Base-by-base conservation (phyloP, 35 echinoderm and acorn worm species). In the Acanthaster planci region DNA sequence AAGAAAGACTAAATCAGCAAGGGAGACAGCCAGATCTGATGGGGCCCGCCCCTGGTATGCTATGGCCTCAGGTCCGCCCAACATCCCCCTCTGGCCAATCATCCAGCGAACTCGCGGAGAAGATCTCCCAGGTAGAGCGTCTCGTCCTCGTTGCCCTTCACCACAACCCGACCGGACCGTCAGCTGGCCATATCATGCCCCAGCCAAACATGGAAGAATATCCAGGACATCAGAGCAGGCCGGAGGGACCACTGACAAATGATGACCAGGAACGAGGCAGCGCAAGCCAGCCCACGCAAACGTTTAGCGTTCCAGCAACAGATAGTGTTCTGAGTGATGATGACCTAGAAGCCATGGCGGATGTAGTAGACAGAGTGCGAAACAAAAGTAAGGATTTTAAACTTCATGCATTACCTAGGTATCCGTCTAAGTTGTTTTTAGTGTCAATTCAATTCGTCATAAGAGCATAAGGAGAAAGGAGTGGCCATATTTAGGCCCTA, bases 311-410 rank as follows among this genome's bases (percentile, higher is more conserved):
- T 14, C 19, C 56, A 59, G 56, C 19, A 18, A 59, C 56, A 59
- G 27, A n/a, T n/a, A n/a, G n/a, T n/a, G n/a, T n/a, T n/a, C n/a
- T 59, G 18, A 59, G 19, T 72, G 64, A 72, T 15, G 64, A 72
- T 31, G 64, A 72, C 15, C 64, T 72, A 29, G 64, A 72, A 2
- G 64, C 64, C 8, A 72, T 72, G 64, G 18, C 64, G 1, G 34
- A 72, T 8, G 64, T 72, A 21, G 18, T 72, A 1, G 64, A 72
- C 26, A 72, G 64, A 30, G 64, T 72, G 64, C 64, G 30, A 72
- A 72, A 72, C 64, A 72, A 36, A 9, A 72, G 64, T 72, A 34
- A 72, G 64, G 22, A 19, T 72, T 72, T 14, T 0, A 72, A 12
- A 23, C 22, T 0, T 0, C 18, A 31, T 60, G 2, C 27, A n/a